Base-by-base conservation (phyloP, 2,797 vertebrate species). In the Hydrophis major region DNA sequence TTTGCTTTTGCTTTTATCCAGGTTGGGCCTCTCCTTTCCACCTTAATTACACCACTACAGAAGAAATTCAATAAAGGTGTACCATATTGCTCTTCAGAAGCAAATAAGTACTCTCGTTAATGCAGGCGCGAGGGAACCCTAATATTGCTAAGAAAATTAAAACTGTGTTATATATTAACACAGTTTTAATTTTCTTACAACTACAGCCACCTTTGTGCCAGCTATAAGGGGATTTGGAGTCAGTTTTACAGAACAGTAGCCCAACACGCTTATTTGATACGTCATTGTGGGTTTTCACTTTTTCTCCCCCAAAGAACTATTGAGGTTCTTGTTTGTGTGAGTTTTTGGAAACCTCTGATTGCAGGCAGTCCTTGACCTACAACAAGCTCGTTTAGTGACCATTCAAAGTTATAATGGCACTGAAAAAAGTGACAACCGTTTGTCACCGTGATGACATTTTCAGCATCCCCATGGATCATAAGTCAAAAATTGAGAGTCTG, bases 101-200 rank as follows among this genome's bases (percentile, higher is more conserved):
- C 56, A 61, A 89, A 89, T 88, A 69, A 59, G 66, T 53, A 61
- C 56, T 61, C 92, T 27, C 13, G 28, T 61, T 89, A 89, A 92
- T 60, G 56, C 42, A 11, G 4, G 56, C 69, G 12, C 88, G 27
- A 92, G 66, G 69, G 87, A 57, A 83, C 47, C 50, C 16, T 57
- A 78, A 18, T 78, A 56, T 20, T 78, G n/a, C 32, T 53, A 25
- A 32, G 91, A 89, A 92, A 89, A 92, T 92, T 92, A 92, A 92
- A 92, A 89, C 28, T 59, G 91, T 61, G 91, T 92, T 92, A 89
- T 89, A 89, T 89, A 78, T 78, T 89, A 92, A 92, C 56, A 47
- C 90, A 53, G 87, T 78, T 92, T 89, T 89, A 89, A 92, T 92
- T 92, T 92, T 86, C 56, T 89, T 89, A 20, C 63, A 22, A 83